Conservation (phyloP, 2,113 vertebrate genomes). For the Clarias magur region DNA sequence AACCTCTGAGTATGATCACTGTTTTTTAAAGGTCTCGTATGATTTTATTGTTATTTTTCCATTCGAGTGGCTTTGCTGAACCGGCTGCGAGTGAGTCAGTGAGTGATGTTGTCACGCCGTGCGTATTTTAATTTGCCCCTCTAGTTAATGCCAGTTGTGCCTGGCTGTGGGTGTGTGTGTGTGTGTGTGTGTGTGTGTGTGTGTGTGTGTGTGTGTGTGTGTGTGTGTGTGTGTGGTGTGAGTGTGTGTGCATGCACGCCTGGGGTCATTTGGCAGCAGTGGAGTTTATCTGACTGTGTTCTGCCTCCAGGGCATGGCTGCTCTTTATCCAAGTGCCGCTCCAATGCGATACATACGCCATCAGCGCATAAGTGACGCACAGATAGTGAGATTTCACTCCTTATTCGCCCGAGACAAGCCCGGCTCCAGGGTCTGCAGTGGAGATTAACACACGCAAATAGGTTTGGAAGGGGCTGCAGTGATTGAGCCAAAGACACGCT, state of each 20-base stretch:
- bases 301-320: conserved; percentile 42
- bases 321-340: conserved; percentile 33
- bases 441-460: conserved; percentile 31
- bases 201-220: neutral
- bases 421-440: conserved; percentile 16
- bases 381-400: conserved; percentile 41
- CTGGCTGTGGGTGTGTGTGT: conserved; percentile 7
- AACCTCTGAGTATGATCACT: neutral
- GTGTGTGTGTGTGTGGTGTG: neutral
- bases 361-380: conserved; percentile 40
- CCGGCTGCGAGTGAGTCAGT: neutral
- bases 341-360: conserved; percentile 28
- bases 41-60: conserved; percentile 4
- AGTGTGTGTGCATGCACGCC: neutral
- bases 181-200: neutral
- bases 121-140: conserved; percentile 10
- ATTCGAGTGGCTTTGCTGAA: neutral
- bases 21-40: neutral
- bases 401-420: conserved; percentile 9
- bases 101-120: conserved; percentile 16
- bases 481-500: neutral
- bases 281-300: conserved; percentile 38
- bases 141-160: neutral
- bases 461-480: conserved; percentile 23
- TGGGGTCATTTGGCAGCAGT: conserved; percentile 42